Evolutionary conservation across 2,113 vertebrate species (phyloP).

Genomic region (Piprites chloris): DNA sequence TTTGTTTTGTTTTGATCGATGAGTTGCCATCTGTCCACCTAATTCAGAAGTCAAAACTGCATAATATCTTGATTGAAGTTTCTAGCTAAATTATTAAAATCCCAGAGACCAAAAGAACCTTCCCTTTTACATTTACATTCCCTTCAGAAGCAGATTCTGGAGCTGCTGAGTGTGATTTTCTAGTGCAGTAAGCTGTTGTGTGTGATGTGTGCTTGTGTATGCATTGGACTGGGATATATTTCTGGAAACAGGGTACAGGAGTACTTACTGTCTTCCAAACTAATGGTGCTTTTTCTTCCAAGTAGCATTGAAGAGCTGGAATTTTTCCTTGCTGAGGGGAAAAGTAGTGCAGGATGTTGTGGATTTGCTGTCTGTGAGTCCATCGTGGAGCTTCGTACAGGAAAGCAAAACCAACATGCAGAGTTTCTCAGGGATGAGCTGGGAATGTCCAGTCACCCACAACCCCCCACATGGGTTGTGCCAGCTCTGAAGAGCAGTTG

Average conservation of each 20-base stretch:
- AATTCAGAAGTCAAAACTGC: not conserved
- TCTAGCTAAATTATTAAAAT: not conserved
- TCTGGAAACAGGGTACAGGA: not conserved
- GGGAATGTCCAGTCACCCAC: fast-evolving
- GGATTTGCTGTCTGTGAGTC: not conserved
- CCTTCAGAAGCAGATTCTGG: not conserved
- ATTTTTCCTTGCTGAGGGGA: not conserved
- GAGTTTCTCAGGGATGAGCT: not conserved
- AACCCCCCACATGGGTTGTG: fast-evolving
- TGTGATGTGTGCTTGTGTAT: not conserved
- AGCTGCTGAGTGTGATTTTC: not conserved
- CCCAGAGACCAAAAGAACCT: not conserved
- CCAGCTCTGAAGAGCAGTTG: not conserved
- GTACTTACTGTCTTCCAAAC: not conserved
- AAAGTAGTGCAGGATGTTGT: not conserved
- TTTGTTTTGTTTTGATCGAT: not conserved
- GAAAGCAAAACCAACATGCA: fast-evolving
- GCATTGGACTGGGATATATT: not conserved
- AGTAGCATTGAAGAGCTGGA: not conserved
- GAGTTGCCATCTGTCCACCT: not conserved
- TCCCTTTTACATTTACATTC: not conserved
- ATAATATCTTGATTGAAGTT: not conserved
- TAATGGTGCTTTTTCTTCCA: not conserved
- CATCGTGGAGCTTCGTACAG: fast-evolving
- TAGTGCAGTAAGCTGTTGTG: not conserved